Evolutionary conservation across 2,113 vertebrate species (phyloP).

Genomic region (Cyprinus carpio): DNA sequence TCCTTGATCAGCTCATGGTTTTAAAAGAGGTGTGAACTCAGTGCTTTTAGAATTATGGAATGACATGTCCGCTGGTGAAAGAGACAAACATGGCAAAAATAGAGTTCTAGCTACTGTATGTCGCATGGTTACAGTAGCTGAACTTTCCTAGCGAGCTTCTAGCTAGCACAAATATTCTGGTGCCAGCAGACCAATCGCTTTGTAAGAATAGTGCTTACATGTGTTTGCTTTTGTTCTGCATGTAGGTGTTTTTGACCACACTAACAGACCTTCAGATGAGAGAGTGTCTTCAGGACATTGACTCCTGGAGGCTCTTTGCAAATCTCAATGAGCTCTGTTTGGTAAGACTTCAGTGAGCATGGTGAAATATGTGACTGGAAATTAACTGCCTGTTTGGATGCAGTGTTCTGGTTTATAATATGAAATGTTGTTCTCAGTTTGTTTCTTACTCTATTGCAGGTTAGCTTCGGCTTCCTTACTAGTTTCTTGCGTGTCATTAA

Average conservation of each 20-base stretch:
- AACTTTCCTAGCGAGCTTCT: not conserved
- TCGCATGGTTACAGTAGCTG: not conserved
- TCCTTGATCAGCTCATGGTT: slow-evolving; percentile 91
- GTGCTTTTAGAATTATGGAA: not conserved
- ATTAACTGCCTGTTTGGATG: not conserved
- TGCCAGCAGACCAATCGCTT: not conserved
- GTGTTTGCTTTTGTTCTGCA: slow-evolving; percentile 47
- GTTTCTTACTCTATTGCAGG: slow-evolving; percentile 64
- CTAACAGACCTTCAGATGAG: slow-evolving; percentile 80
- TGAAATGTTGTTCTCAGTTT: not conserved
- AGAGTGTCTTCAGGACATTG: slow-evolving; percentile 83
- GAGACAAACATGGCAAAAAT: not conserved
- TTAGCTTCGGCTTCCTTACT: slow-evolving; percentile 85
- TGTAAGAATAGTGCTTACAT: not conserved
- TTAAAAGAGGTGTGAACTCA: slow-evolving; percentile 83
- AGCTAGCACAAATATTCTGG: not conserved
- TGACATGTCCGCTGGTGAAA: not conserved
- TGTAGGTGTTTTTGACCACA: slow-evolving; percentile 85
- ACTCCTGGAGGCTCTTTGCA: slow-evolving; percentile 83
- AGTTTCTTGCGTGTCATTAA: slow-evolving; percentile 77
- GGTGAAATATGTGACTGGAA: not conserved
- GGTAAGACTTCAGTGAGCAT: slow-evolving; percentile 69
- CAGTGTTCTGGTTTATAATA: not conserved
- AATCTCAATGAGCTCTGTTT: slow-evolving; percentile 88
- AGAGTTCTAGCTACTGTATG: not conserved